Percentiles rank a stretch among this genome's conserved stretches.
Evolutionary conservation across 1,140 invertebrate genomes (phyloP).

Genomic region (Catajapyx aquilonaris): DNA sequence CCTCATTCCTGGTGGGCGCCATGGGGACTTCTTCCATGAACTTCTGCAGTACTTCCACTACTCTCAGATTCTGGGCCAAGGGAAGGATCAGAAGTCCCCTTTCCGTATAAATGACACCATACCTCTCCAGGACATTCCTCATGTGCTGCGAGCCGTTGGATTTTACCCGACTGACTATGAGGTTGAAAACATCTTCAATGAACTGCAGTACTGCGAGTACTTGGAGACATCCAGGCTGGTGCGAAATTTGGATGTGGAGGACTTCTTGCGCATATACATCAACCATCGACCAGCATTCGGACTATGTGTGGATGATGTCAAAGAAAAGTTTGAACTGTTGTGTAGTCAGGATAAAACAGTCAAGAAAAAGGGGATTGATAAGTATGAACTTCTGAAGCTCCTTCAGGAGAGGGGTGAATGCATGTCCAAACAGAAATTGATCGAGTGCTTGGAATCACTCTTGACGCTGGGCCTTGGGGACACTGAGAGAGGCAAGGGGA

Average conservation of each 20-base stretch:
- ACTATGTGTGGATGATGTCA: conserved; percentile 17
- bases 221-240: conserved; percentile 25
- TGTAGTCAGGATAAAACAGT: too few species aligned
- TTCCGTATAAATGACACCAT: conserved; percentile 32
- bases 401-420: too few species aligned
- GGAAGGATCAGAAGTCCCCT: conserved; percentile 33
- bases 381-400: too few species aligned
- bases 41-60: conserved; percentile 49
- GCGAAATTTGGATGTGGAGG: conserved; percentile 37
- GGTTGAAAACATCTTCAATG: conserved; percentile 39
- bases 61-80: conserved; percentile 44
- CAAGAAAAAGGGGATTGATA: too few species aligned
- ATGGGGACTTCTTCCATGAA: conserved; percentile 41
- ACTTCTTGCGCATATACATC: conserved; percentile 46
- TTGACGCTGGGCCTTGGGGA: too few species aligned
- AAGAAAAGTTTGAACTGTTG: conserved; percentile 6
- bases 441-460: too few species aligned
- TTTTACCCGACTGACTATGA: conserved; percentile 50
- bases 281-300: conserved; percentile 41
- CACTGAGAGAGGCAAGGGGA: too few species aligned
- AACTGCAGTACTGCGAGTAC: conserved; percentile 36
- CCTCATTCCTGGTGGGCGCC: conserved; percentile 29
- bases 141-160: conserved; percentile 46
- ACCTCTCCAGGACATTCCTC: conserved; percentile 36
- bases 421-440: too few species aligned